Evolutionary conservation across 2,113 vertebrate species (phyloP).

Genomic region (Vidua macroura): DNA sequence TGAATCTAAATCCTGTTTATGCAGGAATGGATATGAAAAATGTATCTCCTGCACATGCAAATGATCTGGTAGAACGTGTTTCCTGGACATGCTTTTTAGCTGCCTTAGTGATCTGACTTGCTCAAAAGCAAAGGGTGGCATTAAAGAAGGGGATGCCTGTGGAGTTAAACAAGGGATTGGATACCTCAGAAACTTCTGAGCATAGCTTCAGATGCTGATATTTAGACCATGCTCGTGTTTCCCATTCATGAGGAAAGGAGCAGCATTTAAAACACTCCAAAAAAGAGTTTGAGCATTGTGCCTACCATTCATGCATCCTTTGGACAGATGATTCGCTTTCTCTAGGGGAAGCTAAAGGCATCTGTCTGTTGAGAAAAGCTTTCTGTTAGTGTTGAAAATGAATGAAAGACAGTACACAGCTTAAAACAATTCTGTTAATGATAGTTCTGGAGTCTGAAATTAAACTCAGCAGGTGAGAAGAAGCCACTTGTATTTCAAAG

Average conservation of each 20-base stretch:
- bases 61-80: background rate
- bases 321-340: background rate
- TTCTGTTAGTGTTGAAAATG: background rate
- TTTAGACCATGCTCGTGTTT: background rate
- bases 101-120: background rate
- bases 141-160: background rate
- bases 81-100: background rate
- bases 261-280: background rate
- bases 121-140: background rate
- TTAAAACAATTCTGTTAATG: background rate
- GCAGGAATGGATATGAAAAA: background rate
- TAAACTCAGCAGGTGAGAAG: slow-evolving; percentile 1
- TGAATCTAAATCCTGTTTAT: background rate
- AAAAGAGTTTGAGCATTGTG: background rate
- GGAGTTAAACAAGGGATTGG: background rate
- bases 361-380: background rate
- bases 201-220: background rate
- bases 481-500: background rate
- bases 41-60: background rate
- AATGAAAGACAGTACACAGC: background rate
- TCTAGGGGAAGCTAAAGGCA: background rate
- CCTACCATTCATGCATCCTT: background rate
- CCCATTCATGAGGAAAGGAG: background rate
- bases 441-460: background rate
- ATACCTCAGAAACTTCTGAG: background rate